Conservation (phyloP, 2,888 invertebrate species). For the Troides helena region DNA sequence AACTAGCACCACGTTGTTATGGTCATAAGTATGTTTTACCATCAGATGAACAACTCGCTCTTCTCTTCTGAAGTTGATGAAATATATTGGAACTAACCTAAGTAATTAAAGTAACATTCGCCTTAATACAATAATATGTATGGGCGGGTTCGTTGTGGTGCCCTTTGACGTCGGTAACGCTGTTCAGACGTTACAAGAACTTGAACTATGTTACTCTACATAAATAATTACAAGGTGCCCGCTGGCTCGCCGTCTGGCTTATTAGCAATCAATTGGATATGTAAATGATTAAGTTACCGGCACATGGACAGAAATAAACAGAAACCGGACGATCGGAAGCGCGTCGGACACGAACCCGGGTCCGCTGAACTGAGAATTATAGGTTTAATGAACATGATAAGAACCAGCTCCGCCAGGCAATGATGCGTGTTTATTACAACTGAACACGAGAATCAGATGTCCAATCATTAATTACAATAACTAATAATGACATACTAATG, state of each 20-base stretch:
- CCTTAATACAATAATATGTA: not conserved
- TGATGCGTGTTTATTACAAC: slow-evolving; percentile 15
- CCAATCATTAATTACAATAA: slow-evolving; percentile 12
- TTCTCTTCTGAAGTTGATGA: too few species aligned
- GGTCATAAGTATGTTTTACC: too few species aligned
- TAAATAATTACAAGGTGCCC: slow-evolving; percentile 25
- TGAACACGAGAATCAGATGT: slow-evolving; percentile 14
- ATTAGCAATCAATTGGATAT: slow-evolving; percentile 27
- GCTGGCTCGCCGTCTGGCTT: slow-evolving; percentile 12
- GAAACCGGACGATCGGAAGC: slow-evolving; percentile 9
- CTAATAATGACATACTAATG: not conserved
- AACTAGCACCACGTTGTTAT: too few species aligned
- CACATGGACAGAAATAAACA: slow-evolving; percentile 20
- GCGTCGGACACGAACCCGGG: slow-evolving; percentile 3
- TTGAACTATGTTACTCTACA: slow-evolving; percentile 12
- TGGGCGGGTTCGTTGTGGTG: not conserved
- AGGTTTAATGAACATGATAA: slow-evolving; percentile 11
- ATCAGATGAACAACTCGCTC: too few species aligned
- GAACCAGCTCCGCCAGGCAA: slow-evolving; percentile 7
- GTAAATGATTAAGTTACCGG: slow-evolving; percentile 19
- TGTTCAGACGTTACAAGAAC: slow-evolving; percentile 14
- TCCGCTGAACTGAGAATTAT: slow-evolving; percentile 6
- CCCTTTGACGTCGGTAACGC: not conserved
- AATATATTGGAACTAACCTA: too few species aligned
- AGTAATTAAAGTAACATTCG: not conserved